Percentiles rank a stretch among this genome's conserved stretches.
phyloP scores from a whole-genome alignment of 2,888 invertebrate genomes.

The Caenorhabditis doughertyi region DNA sequence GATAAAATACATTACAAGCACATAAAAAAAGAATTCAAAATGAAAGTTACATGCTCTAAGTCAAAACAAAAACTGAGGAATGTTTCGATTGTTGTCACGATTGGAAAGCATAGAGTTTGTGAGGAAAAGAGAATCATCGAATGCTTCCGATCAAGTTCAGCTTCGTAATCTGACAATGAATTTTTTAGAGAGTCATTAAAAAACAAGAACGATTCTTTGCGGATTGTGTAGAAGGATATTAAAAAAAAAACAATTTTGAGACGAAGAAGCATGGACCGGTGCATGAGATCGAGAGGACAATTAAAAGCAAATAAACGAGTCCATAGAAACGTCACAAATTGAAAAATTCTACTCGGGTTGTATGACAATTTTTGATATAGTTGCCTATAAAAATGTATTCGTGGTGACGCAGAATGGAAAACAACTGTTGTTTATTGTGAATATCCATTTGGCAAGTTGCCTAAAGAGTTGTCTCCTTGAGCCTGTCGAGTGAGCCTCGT shows the following conservation, averaged over 20 bases:
- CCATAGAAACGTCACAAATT: constrained; percentile 51
- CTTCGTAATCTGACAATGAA: too few relatives aligned
- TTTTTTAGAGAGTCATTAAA: too few relatives aligned
- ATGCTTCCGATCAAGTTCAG: constrained; percentile 21
- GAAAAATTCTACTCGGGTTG: constrained; percentile 53
- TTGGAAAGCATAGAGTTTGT: constrained; percentile 51
- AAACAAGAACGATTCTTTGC: too few relatives aligned
- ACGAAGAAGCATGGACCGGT: constrained; percentile 63
- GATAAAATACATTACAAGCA: neutral
- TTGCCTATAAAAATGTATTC: constrained; percentile 42
- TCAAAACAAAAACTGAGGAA: constrained; percentile 38
- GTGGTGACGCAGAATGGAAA: neutral
- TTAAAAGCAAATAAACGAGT: constrained; percentile 25
- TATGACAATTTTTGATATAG: constrained; percentile 30
- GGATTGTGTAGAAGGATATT: neutral
- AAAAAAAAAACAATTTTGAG: constrained; percentile 39
- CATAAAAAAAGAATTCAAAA: neutral
- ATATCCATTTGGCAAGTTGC: constrained; percentile 66
- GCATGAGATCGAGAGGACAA: constrained; percentile 56
- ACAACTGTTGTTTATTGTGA: constrained; percentile 51
- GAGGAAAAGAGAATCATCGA: constrained; percentile 5
- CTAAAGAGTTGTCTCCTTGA: constrained; percentile 46
- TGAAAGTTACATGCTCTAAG: constrained; percentile 25
- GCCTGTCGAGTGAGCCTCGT: constrained; percentile 60
- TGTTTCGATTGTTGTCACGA: constrained; percentile 57